These are phyloP conservation scores for Aphidius colemani DNA, from an alignment of 2,888 invertebrate species.

Conservation along the genomic window DNA sequence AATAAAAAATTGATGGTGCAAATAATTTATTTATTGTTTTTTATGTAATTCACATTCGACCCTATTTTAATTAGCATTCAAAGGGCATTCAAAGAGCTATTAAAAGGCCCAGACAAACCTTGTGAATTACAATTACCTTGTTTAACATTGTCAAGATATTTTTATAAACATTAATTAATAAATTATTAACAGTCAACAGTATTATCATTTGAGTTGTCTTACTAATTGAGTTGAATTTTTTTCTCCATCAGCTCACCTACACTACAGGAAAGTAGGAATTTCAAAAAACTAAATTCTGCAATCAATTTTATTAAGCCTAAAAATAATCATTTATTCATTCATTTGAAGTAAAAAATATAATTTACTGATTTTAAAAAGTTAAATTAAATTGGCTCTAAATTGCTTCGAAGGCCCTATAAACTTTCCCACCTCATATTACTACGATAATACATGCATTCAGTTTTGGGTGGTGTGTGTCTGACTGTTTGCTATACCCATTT, in stretches of 20 bases:
- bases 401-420: conserved; percentile 24
- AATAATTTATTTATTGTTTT: no score
- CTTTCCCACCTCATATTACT: background rate
- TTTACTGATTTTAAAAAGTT: background rate
- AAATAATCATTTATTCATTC: background rate
- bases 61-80: no score
- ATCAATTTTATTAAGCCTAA: background rate
- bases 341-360: background rate
- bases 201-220: background rate
- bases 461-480: no score
- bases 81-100: no score
- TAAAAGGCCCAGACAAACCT: no score
- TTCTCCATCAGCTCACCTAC: background rate
- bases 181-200: background rate
- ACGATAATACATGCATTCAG: no score
- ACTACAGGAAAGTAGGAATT: conserved; percentile 5
- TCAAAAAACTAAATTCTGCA: background rate
- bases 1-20: no score
- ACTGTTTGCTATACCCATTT: no score
- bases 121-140: no score
- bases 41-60: no score
- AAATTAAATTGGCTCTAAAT: background rate
- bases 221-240: background rate
- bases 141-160: no score
- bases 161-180: background rate